phyloP scores from a whole-genome alignment of 2,888 invertebrate genomes.

The Lydus trimaculatus region DNA sequence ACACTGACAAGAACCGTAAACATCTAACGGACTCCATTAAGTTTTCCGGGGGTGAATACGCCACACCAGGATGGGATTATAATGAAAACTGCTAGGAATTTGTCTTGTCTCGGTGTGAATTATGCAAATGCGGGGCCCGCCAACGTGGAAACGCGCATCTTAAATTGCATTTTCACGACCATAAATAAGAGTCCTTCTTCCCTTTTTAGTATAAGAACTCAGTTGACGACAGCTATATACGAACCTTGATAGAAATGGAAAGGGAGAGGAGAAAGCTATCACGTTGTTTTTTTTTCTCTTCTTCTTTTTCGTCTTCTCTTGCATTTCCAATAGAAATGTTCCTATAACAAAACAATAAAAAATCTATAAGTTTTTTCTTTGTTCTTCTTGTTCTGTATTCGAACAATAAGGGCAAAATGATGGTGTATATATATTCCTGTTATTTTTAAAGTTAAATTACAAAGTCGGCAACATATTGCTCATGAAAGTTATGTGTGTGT shows the following conservation, averaged over 20 bases:
- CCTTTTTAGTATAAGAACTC: constrained; percentile 31
- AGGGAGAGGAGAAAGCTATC: background rate
- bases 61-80: constrained; percentile 51
- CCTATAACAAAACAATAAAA: background rate
- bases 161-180: constrained; percentile 56
- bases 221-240: constrained; percentile 14
- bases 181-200: constrained; percentile 52
- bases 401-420: background rate
- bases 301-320: too few relatives aligned
- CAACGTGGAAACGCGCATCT: constrained; percentile 56
- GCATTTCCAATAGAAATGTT: too few relatives aligned
- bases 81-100: constrained; percentile 58
- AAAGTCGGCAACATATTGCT: constrained; percentile 31
- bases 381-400: background rate
- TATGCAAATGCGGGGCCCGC: constrained; percentile 57
- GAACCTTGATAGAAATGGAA: background rate
- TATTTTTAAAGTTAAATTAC: constrained; percentile 31
- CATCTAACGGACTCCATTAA: constrained; percentile 55
- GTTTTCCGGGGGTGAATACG: constrained; percentile 50
- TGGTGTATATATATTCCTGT: background rate
- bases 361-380: background rate
- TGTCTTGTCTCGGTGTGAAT: constrained; percentile 58
- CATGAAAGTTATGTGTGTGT: constrained; percentile 27
- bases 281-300: background rate
- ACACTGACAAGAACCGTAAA: constrained; percentile 51